Conservation (phyloP, 2,888 invertebrate genomes). For the Entomobrya proxima region DNA sequence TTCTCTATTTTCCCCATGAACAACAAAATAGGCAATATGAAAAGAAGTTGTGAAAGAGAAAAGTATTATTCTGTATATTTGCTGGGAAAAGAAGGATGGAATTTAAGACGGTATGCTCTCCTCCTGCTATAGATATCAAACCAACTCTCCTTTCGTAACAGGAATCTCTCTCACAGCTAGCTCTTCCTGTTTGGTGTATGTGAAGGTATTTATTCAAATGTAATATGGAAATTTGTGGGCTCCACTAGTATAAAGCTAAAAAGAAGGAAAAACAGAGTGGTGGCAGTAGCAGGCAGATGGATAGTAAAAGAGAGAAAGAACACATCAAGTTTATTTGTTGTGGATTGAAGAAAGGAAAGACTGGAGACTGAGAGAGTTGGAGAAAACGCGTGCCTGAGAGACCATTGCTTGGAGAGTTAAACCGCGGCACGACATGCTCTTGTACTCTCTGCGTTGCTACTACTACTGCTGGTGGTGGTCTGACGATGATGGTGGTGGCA, state of each 20-base stretch:
- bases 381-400: slow-evolving; percentile 59
- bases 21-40: neutral
- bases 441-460: neutral
- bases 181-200: neutral
- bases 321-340: slow-evolving; percentile 8
- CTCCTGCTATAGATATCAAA: neutral
- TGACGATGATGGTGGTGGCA: neutral
- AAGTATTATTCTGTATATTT: neutral
- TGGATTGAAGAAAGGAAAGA: slow-evolving; percentile 27
- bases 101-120: neutral
- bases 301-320: neutral
- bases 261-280: neutral
- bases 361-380: neutral
- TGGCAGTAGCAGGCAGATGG: neutral
- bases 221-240: slow-evolving; percentile 63
- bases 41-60: neutral
- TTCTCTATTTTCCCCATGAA: neutral
- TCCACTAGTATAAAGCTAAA: neutral
- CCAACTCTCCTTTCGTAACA: slow-evolving; percentile 55
- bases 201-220: slow-evolving; percentile 57
- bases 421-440: slow-evolving; percentile 44
- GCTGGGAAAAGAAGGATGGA: neutral
- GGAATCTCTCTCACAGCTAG: neutral
- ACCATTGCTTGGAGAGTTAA: slow-evolving; percentile 50
- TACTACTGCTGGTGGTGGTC: neutral